Evolutionary conservation across 2,113 vertebrate species (phyloP), one percentile per base, ranked within the genome.

Genomic region (Cepphus grylle): DNA sequence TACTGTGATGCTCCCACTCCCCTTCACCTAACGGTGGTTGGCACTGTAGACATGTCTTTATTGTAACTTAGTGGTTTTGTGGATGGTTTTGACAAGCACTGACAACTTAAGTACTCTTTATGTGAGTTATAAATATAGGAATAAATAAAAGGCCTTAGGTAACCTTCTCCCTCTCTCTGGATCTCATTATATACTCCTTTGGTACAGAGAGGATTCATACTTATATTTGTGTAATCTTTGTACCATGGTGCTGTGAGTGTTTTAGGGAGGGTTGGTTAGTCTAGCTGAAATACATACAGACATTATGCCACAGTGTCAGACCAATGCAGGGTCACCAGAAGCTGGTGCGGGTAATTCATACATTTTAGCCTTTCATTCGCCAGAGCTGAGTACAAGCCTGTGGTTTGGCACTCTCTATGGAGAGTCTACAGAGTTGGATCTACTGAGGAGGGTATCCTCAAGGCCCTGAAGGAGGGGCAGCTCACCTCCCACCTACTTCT

Each of bases 361-460:
- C 23, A 14, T 2, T 1, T 18, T 22, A 62, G 22, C 23, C 11
- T 2, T 38, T 65, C 30, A 20, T 36, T 61, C 0, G 0, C 47
- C 34, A 42, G 38, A 73, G 23, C 23, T 25, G 19, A 92, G 32
- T 15, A 77, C 34, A 40, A 4, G 0, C 25, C 36, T 76, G 25
- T 32, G 40, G 43, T 55, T 63, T 72, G 65, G 23, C 7, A 53
- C 29, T 43, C 22, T 74, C 55, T 36, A 0, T 10, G 29, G 13
- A 26, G 36, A 77, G 47, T 14, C 36, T 59, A 29, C 45, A 66
- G 50, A 15, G 11, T 0, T 84, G 55, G 18, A 7, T 53, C 9
- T 53, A 52, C 43, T 56, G 43, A 61, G 56, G n/a, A 85, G 56
- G 6, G 47, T 43, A 27, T 43, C 43, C 29, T 63, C 3, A 3